Evolutionary conservation across 2,113 vertebrate genomes (phyloP).

Genomic region (Alligator mississippiensis): DNA sequence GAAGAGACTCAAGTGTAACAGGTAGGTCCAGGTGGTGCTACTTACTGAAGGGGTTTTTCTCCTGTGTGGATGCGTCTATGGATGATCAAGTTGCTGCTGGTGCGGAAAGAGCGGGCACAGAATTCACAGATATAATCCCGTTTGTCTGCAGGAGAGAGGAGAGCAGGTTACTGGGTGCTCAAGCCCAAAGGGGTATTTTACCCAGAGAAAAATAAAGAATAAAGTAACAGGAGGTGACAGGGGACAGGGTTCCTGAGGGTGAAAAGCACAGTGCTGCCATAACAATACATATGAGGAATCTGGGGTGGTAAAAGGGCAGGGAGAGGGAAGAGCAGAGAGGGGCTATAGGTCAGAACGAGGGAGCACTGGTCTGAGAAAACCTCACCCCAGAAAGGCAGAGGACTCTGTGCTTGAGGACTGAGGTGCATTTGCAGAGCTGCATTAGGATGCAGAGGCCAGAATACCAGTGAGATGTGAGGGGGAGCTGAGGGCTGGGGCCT

Average conservation of each 20-base stretch:
- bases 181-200: too few species aligned
- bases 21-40: neutral
- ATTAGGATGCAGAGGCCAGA: too few species aligned
- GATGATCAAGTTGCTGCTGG: conserved; percentile 87
- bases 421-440: neutral
- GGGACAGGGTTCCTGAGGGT: neutral
- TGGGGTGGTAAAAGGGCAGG: neutral
- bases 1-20: too few species aligned
- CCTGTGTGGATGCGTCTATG: conserved; percentile 87
- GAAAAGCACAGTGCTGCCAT: accelerated
- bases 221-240: neutral
- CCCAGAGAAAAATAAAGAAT: accelerated
- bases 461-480: neutral
- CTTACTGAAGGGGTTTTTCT: conserved; percentile 88
- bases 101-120: conserved; percentile 86
- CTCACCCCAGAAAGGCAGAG: neutral
- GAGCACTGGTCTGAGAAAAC: too few species aligned
- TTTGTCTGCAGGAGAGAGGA: conserved; percentile 70
- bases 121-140: conserved; percentile 89
- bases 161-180: accelerated
- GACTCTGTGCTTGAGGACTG: neutral
- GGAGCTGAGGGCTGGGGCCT: too few species aligned
- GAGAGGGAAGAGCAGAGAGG: neutral
- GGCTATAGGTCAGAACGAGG: neutral
- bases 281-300: neutral